Conservation (phyloP, 2,888 invertebrate genomes). For the Dicranocentrus wangi region DNA sequence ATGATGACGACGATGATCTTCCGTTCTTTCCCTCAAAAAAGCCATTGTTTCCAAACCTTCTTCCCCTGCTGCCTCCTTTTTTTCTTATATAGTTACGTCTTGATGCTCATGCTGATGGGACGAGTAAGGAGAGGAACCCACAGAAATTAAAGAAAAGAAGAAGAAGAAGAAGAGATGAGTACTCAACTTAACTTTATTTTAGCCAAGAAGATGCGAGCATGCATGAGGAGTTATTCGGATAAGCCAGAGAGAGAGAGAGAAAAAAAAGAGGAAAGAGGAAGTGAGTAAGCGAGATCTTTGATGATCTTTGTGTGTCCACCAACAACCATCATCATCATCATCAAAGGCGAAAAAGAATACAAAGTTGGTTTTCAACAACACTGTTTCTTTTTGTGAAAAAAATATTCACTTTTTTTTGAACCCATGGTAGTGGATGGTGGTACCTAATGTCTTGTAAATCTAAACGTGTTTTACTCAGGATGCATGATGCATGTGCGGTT, state of each 20-base stretch:
- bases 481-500: no score
- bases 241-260: conserved; percentile 26
- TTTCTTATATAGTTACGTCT: no score
- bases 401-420: no score
- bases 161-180: not conserved
- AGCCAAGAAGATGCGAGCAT: not conserved
- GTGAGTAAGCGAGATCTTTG: conserved; percentile 61
- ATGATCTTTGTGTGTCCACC: conserved; percentile 48
- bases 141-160: conserved; percentile 14
- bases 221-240: conserved; percentile 22
- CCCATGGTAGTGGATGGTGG: no score
- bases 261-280: conserved; percentile 49
- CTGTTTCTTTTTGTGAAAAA: no score
- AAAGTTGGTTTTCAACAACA: no score
- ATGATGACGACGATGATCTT: not conserved
- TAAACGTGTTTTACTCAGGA: no score
- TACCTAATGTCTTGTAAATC: no score
- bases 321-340: conserved; percentile 19
- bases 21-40: conserved; percentile 1
- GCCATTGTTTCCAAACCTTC: not conserved
- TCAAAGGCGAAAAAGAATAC: not conserved
- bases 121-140: not conserved
- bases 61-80: not conserved
- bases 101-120: not conserved
- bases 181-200: conserved; percentile 7